Percentiles rank a stretch among this genome's conserved stretches.
Conservation (phyloP, 2,797 vertebrate species). For the Eospalax fontanierii region DNA sequence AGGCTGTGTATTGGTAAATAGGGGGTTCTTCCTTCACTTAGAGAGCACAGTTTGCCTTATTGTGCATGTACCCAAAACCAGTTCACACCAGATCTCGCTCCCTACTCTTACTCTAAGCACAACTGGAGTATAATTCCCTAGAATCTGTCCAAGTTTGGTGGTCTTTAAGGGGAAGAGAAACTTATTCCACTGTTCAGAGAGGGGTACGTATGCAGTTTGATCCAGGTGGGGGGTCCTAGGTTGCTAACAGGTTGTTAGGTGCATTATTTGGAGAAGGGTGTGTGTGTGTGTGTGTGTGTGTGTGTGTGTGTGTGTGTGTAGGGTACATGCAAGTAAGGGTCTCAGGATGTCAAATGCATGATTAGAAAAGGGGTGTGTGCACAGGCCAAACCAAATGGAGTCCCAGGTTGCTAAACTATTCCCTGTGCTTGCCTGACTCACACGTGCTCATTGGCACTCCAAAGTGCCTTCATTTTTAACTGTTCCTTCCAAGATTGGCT, state of each 20-base stretch:
- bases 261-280: background rate
- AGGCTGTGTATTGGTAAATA: no score
- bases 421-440: background rate
- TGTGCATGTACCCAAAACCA: no score
- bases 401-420: background rate
- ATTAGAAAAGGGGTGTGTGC: background rate
- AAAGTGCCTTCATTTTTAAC: background rate
- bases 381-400: background rate
- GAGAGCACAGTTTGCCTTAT: no score
- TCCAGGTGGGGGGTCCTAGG: background rate
- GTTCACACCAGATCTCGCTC: no score
- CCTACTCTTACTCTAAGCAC: no score
- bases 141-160: no score
- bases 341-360: background rate
- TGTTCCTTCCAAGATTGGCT: background rate
- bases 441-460: background rate
- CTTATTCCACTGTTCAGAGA: background rate
- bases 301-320: no score
- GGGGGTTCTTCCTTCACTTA: no score
- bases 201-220: background rate
- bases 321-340: background rate
- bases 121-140: no score
- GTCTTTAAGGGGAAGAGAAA: background rate
- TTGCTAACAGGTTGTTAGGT: background rate
- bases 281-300: no score